Evolutionary conservation across 1,140 invertebrate species (phyloP), one percentile per base, ranked within the genome.

Genomic region (Solenopsis invicta): DNA sequence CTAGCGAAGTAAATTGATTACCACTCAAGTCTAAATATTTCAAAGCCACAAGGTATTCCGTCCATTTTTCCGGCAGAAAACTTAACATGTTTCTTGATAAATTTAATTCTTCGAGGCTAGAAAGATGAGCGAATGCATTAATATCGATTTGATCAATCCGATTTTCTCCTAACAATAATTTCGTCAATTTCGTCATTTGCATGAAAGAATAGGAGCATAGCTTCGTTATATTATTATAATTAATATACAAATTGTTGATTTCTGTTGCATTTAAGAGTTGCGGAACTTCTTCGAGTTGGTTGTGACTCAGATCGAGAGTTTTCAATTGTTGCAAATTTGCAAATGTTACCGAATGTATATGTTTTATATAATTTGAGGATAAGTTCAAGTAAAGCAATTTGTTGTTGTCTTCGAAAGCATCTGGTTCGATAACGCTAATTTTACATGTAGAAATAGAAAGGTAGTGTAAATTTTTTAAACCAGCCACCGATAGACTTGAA

Each of bases 141-240:
- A 56, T 12, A 75, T 75, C 18, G 6, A 56, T 75, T 4, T 75
- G 12, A 37, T 4, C 5, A 34, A 75, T 75, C 1, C 16, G 1
- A 56, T 77, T 77, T 0, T 16, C n/a, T 45, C 21, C 21, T 5
- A 77, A 59, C 3, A 62, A 61, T 9, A 77, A 77, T 77, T 61
- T 61, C 2, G 9, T 77, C 5, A 77, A 62, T 13, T 45, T 77
- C 2, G 52, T 37, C 37, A 62, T 77, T 16, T 29, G 13, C 16
- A 8, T 3, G 0, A 77, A 77, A 18, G 0, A 0, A 6, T 77
- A 0, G 10, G 56, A 13, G 4, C 3, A 45, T 45, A 77, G 1
- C 12, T 24, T 18, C 2, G 0, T 61, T 61, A 77, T 77, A 0
- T 62, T 45, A 4, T 77, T 77, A 21, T 5, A 0, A 77, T 29